Evolutionary conservation across 1,140 invertebrate species (phyloP).

Genomic region (Zaprionus kolodkinae): DNA sequence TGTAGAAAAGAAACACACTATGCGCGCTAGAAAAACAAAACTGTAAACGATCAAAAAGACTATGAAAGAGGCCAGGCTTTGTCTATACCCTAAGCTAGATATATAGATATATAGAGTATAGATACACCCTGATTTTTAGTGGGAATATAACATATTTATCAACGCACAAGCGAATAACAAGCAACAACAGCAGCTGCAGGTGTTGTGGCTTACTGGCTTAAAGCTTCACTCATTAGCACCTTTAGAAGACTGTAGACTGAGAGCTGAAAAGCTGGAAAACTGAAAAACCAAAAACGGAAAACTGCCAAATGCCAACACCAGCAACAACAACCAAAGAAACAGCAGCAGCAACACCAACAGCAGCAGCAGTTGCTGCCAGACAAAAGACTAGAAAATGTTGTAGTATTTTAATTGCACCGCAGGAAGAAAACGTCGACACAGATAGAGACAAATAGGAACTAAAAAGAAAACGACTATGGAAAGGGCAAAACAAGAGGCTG

Average conservation of each 20-base stretch:
- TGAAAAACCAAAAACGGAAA: conserved; percentile 7
- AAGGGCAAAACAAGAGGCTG: not conserved
- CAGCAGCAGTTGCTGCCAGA: not conserved
- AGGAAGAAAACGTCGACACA: not conserved
- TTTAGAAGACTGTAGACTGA: not conserved
- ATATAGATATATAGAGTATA: too few species aligned
- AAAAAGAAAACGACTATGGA: not conserved
- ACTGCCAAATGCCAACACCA: conserved; percentile 28
- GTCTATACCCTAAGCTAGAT: not conserved
- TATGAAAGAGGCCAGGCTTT: not conserved
- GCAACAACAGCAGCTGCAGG: not conserved
- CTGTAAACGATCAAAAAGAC: conserved; percentile 18
- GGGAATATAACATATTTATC: too few species aligned
- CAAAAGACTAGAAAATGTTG: conserved; percentile 19
- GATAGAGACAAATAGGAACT: not conserved
- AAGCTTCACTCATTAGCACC: conserved; percentile 36
- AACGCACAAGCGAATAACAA: not conserved
- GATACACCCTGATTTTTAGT: too few species aligned
- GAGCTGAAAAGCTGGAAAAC: not conserved
- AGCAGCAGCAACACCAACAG: not conserved
- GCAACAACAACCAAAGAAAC: not conserved
- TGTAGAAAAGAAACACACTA: conserved; percentile 9
- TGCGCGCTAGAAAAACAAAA: conserved; percentile 6
- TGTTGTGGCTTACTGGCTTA: conserved; percentile 19
- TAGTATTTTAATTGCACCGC: conserved; percentile 36